Percentiles rank a stretch among this genome's conserved stretches.
These are phyloP conservation scores for Noctua pronuba DNA, from an alignment of 2,888 invertebrate species.

Conservation along the genomic window DNA sequence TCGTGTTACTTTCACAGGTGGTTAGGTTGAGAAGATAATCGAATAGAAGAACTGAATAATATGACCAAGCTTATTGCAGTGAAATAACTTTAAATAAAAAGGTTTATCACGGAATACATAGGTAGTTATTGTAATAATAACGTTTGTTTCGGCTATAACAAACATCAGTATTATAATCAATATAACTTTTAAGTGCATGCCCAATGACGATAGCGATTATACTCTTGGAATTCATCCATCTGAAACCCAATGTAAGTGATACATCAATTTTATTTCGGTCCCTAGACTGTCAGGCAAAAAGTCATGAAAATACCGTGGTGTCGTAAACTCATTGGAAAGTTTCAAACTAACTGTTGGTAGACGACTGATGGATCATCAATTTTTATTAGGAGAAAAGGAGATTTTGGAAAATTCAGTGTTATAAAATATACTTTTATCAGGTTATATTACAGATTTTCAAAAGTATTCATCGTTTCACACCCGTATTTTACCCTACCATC, in stretches of 20 bases:
- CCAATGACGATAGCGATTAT: not conserved
- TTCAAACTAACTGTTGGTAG: not conserved
- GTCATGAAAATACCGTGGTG: not conserved
- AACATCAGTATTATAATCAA: not conserved
- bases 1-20: conserved; percentile 11
- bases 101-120: not conserved
- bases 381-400: not conserved
- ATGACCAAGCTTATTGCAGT: not conserved
- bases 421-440: not conserved
- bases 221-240: not conserved
- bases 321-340: conserved; percentile 12
- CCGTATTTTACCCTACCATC: conserved; percentile 54
- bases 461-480: conserved; percentile 32
- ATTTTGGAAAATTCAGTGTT: not conserved
- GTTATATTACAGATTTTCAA: not conserved
- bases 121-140: not conserved
- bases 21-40: not conserved
- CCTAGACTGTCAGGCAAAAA: conserved; percentile 1
- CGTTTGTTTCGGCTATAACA: not conserved
- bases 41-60: not conserved
- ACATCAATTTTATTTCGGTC: not conserved
- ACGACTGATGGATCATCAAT: not conserved
- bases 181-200: not conserved
- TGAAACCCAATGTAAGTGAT: conserved; percentile 8
- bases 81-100: not conserved